A percentile compares a stretch with the other conserved stretches of the same genome.
phyloP scores from a whole-genome alignment of 2,113 vertebrate genomes.

The Labeo rohita region DNA sequence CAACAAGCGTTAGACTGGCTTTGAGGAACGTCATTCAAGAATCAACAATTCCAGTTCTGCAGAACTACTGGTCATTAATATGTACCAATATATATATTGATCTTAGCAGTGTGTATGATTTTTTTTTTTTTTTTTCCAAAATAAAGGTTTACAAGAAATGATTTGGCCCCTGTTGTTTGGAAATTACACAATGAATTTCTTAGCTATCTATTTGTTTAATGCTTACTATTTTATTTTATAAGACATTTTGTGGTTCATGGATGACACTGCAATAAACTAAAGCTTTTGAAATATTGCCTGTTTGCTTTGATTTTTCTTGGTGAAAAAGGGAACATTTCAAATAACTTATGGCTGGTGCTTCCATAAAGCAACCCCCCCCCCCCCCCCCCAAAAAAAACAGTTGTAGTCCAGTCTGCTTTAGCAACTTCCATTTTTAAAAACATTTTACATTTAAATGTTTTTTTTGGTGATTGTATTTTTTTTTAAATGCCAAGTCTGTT shows the following conservation, averaged over 20 bases:
- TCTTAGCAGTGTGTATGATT: conserved; percentile 82
- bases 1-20: conserved; percentile 62
- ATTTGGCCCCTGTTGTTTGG: conserved; percentile 38
- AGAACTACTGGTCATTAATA: conserved; percentile 79
- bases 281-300: conserved; percentile 29
- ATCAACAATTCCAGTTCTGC: conserved; percentile 74
- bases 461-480: too few species aligned
- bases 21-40: conserved; percentile 67
- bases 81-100: conserved; percentile 81
- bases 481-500: too few species aligned
- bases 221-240: conserved; percentile 34
- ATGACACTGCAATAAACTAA: conserved; percentile 49
- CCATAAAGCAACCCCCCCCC: not conserved
- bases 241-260: conserved; percentile 39
- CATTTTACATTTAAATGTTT: too few species aligned
- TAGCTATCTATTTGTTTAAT: conserved; percentile 39
- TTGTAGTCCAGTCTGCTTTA: too few species aligned
- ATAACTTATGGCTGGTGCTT: not conserved
- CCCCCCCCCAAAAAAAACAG: too few species aligned
- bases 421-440: too few species aligned
- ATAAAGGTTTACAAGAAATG: conserved; percentile 79
- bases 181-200: conserved; percentile 9
- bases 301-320: not conserved
- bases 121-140: conserved; percentile 64
- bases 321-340: not conserved